Percentiles rank a stretch among this genome's conserved stretches.
Evolutionary conservation across 2,888 invertebrate genomes (phyloP).

Genomic region (Automeris io): DNA sequence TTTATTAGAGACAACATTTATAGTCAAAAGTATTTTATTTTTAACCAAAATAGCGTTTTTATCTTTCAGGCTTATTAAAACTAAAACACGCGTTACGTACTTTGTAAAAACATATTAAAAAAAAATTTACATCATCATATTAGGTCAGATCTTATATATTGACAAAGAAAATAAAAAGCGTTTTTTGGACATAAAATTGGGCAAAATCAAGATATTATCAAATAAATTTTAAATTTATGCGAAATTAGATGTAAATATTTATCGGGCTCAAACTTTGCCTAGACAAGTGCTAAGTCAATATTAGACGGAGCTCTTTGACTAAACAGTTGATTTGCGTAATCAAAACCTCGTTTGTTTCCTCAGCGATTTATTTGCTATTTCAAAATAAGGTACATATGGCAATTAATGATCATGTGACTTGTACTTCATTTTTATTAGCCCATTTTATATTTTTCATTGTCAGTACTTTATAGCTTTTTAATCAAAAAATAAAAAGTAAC

Average conservation of each 20-base stretch:
- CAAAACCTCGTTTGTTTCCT: not conserved
- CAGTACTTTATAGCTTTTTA: too few species aligned
- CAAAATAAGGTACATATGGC: too few species aligned
- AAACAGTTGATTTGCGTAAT: not conserved
- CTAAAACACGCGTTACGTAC: too few species aligned
- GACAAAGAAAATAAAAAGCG: not conserved
- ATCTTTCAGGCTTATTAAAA: too few species aligned
- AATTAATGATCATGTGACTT: too few species aligned
- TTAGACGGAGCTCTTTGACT: constrained; percentile 7
- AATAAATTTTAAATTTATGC: constrained; percentile 1
- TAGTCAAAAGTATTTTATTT: not conserved
- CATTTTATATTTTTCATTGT: too few species aligned
- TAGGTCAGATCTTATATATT: too few species aligned
- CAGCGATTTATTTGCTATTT: not conserved
- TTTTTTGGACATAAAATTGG: not conserved
- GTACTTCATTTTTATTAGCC: too few species aligned
- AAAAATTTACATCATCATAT: too few species aligned
- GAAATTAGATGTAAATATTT: constrained; percentile 6
- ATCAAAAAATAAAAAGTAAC: too few species aligned
- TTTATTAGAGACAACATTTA: constrained; percentile 14
- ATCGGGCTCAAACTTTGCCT: not conserved
- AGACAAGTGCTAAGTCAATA: constrained; percentile 11
- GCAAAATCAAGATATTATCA: constrained; percentile 5
- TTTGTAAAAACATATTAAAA: too few species aligned
- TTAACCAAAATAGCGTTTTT: too few species aligned